Base-by-base conservation (phyloP, 2,797 vertebrate genomes). In the Sciurus vulgaris region DNA sequence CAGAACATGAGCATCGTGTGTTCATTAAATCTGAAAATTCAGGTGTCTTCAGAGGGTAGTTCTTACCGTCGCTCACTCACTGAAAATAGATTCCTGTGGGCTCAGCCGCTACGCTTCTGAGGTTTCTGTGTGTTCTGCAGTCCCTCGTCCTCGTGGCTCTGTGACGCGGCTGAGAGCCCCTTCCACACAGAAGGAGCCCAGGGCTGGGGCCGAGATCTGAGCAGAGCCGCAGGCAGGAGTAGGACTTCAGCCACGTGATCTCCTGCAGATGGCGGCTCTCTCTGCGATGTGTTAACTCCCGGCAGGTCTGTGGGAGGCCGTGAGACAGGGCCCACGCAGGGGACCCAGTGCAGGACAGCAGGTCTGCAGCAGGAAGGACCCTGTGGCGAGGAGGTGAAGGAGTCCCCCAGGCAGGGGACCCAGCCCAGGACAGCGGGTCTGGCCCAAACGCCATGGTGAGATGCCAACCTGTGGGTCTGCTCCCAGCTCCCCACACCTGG, bases 1-100 rank as follows among this genome's bases (percentile, higher is more conserved):
- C 77, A 38, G 51, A 30, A 61, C 61, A 47, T 44, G 26, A 91
- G 38, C 63, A 35, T 70, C 33, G 5, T 77, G 87, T 90, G 38
- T 90, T 70, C 10, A 89, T 72, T 61, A 86, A 76, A 82, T 73
- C 54, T 63, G 49, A 82, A 41, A 61, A 56, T 51, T 67, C 41
- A 72, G 11, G 17, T 67, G 6, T 74, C 24, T 72, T 91, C 92
- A 59, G 54, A 30, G 69, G 30, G 22, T 44, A 76, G 70, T 38
- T 4, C 38, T 38, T 38, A 38, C 38, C 38, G 38, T 38, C 38
- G 38, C 38, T 38, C 38, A 38, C 38, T 3, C 38, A 38, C 38
- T 17, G 51, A 54, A 18, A 54, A 54, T 54, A 5, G 51, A 54
- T 5, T 17, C 15, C 51, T 17, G 17, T 5, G 17, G 15, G 15